A percentile compares a stretch with the other conserved stretches of the same genome.
Conservation (phyloP, 2,888 invertebrate genomes). For the Eledone cirrhosa region DNA sequence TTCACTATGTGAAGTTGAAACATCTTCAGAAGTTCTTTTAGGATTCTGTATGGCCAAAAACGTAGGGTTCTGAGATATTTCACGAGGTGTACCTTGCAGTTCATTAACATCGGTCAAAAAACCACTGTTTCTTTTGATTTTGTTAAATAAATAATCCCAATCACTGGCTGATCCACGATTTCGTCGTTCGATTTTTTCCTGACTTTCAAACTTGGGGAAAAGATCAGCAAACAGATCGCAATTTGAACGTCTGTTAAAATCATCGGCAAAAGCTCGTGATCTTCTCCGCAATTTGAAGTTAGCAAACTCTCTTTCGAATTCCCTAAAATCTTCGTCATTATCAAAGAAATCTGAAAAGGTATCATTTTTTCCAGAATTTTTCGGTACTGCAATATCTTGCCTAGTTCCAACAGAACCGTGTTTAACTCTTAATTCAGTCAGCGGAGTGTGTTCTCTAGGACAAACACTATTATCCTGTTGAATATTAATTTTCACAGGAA, state of each 20-base stretch:
- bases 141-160: constrained; percentile 56
- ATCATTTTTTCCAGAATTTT: constrained; percentile 38
- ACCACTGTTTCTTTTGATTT: constrained; percentile 48
- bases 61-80: constrained; percentile 25
- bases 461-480: background rate
- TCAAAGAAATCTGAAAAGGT: constrained; percentile 59
- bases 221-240: constrained; percentile 58
- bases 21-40: constrained; percentile 11
- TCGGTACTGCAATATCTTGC: constrained; percentile 32
- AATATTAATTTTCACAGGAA: background rate
- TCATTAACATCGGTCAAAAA: constrained; percentile 31
- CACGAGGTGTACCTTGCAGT: background rate
- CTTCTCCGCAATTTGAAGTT: constrained; percentile 51
- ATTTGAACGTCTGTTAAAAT: constrained; percentile 50
- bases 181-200: background rate
- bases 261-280: constrained; percentile 45
- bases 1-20: background rate
- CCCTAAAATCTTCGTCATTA: constrained; percentile 57
- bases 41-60: constrained; percentile 39
- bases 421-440: constrained; percentile 35
- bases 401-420: constrained; percentile 32
- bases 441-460: constrained; percentile 27
- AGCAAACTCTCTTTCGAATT: constrained; percentile 58
- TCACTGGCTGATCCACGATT: constrained; percentile 56
- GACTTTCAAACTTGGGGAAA: constrained; percentile 28